Base-by-base conservation (phyloP, 2,888 invertebrate species). In the Drosophila niveifrons region DNA sequence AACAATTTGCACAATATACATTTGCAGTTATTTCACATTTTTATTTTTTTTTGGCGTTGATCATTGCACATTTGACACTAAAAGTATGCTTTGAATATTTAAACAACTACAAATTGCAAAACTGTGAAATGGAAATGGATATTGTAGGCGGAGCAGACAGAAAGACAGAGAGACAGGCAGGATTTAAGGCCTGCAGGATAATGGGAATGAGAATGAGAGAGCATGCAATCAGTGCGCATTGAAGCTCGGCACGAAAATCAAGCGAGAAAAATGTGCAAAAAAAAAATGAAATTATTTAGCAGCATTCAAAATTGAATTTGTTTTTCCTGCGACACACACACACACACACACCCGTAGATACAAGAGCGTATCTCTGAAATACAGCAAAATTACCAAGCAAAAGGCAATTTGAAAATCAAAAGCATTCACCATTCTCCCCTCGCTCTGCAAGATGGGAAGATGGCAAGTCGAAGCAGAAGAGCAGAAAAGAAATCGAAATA, bases 251-350 rank as follows among this genome's bases (percentile, higher is more conserved):
- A 61, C 46, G 68, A 80, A 80, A 87, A 81, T 73, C 67, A 81
- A 67, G 70, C 80, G 67, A 81, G 68, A 68, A 52, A 59, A 52
- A 59, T 61, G 51, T 34, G 34, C 34, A 31, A 31, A 36, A 61
- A 82, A 73, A 59, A 69, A 84, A 77, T 80, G 62, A 75, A 82
- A 74, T 88, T 82, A 82, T 82, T 87, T 79, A 82, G 78, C 85
- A 76, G 77, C 73, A 78, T 73, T 83, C 79, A 71, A 88, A 80
- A 88, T 86, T 79, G 65, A 80, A 82, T 85, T 85, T 74, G 55
- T 63, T 47, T 46, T 63, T 61, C 13, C 17, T 39, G 75, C 59
- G 66, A 61, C 64, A 78, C 64, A 63, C 47, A 36, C 10, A 39
- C 15, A 28, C 23, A 67, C 13, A 62, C 8, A 56, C 15, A 53